Evolutionary conservation across 2,113 vertebrate genomes (phyloP).

Genomic region (Pristiophorus japonicus): DNA sequence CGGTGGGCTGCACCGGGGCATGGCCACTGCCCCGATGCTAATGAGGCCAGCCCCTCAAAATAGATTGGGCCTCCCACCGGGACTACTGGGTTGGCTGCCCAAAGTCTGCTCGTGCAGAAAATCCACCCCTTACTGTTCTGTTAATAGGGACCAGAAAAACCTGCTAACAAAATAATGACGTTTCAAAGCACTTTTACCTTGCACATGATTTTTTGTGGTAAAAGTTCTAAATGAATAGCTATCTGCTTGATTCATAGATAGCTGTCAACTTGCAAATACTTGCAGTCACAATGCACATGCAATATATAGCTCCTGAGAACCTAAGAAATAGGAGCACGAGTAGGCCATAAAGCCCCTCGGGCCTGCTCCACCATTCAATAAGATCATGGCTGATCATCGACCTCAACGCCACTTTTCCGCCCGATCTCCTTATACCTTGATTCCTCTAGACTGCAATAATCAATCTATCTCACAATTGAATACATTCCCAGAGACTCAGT

Average conservation of each 20-base stretch:
- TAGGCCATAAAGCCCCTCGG: too few species aligned
- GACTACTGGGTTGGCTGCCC: too few species aligned
- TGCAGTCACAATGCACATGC: background rate
- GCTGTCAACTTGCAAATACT: background rate
- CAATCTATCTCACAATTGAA: too few species aligned
- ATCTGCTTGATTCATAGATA: background rate
- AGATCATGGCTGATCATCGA: too few species aligned
- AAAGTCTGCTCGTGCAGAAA: background rate
- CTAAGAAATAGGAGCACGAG: too few species aligned
- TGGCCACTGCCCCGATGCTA: background rate
- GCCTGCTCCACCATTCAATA: too few species aligned
- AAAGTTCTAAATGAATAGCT: background rate
- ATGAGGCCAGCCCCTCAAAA: background rate
- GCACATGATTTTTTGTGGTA: background rate
- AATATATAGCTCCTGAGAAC: background rate
- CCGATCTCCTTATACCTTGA: too few species aligned
- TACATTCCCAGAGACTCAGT: too few species aligned
- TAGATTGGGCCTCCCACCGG: too few species aligned
- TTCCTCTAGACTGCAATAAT: too few species aligned
- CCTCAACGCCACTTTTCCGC: too few species aligned
- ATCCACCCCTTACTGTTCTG: background rate
- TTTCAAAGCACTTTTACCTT: too few species aligned
- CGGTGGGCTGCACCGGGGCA: background rate
- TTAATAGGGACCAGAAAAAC: background rate
- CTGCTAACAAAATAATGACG: background rate